Evolutionary conservation across 2,797 vertebrate species (phyloP), one percentile per base, ranked within the genome.

Genomic region (Gambelia wislizenii): DNA sequence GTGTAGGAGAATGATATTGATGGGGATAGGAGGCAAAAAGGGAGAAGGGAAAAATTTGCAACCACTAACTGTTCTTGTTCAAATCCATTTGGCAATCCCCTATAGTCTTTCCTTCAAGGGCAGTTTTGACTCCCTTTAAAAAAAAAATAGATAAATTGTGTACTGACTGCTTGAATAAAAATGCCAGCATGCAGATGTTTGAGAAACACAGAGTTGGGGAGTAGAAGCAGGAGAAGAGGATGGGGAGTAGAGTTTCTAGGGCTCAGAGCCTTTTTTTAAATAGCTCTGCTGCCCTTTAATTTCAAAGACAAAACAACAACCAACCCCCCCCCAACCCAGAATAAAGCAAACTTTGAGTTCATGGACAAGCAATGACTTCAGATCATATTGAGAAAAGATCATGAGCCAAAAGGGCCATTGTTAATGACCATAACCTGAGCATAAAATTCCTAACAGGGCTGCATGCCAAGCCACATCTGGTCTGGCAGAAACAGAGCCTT

Each of bases 41-140:
- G 25, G 33, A 49, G 27, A 36, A 1, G 4, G 44, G n/a, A 22
- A 3, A 61, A 16, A 18, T 49, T 59, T 80, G 88, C 89, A 94
- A 88, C 93, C 92, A 91, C 74, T 91, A 0, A 0, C 87, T 88
- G 89, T 64, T 87, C 64, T 83, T 82, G 87, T 91, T 95, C 89
- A 91, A 89, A 81, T n/a, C 1, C 42, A n/a, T 67, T 91, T 91
- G 93, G 92, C 89, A 89, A 92, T 87, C 85, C 85, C 82, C 3
- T 74, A 5, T 91, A 87, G 85, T 56, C 83, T 74, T 72, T 56
- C 89, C 93, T 69, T 5, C 67, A 2, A 10, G 6, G 9, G 84
- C 67, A 2, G 25, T 80, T 91, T 88, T 54, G 56, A 92, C 78
- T 87, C 90, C 92, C 70, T n/a, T 81, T 18, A 49, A n/a, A n/a